Percentiles rank a stretch among this genome's conserved stretches.
These are phyloP conservation scores for Polyploca ridens DNA, from an alignment of 2,888 invertebrate genomes.

Conservation along the genomic window DNA sequence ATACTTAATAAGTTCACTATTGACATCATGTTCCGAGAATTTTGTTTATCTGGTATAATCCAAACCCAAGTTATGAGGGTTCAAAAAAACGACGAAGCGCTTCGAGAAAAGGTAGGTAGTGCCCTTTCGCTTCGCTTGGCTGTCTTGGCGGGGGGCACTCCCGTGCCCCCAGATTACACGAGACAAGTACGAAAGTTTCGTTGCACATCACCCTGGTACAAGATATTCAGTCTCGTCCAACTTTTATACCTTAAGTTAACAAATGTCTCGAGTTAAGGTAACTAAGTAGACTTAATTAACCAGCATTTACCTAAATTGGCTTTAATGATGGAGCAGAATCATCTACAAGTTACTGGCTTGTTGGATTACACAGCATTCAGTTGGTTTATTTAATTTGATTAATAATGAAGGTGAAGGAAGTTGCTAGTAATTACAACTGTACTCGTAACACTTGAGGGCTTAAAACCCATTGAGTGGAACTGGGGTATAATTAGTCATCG, in stretches of 20 bases:
- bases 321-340: conserved; percentile 41
- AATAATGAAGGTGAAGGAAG: conserved; percentile 10
- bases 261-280: conserved; percentile 32
- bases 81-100: too few species aligned
- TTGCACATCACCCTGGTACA: conserved; percentile 10
- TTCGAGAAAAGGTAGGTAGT: too few species aligned
- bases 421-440: conserved; percentile 3
- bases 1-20: too few species aligned
- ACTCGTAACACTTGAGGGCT: background rate
- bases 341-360: conserved; percentile 35
- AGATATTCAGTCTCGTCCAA: conserved; percentile 22
- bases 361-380: conserved; percentile 21
- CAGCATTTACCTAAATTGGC: conserved; percentile 41
- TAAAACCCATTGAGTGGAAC: background rate
- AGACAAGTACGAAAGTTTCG: background rate
- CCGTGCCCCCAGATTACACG: too few species aligned
- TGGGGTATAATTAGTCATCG: background rate
- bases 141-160: too few species aligned
- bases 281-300: conserved; percentile 47
- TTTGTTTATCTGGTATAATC: too few species aligned
- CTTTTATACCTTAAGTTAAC: conserved; percentile 28
- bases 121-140: too few species aligned
- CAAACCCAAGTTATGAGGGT: too few species aligned
- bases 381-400: conserved; percentile 21
- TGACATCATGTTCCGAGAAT: too few species aligned